Evolutionary conservation across 2,113 vertebrate genomes (phyloP).

Genomic region (Ceuthmochares aereus): DNA sequence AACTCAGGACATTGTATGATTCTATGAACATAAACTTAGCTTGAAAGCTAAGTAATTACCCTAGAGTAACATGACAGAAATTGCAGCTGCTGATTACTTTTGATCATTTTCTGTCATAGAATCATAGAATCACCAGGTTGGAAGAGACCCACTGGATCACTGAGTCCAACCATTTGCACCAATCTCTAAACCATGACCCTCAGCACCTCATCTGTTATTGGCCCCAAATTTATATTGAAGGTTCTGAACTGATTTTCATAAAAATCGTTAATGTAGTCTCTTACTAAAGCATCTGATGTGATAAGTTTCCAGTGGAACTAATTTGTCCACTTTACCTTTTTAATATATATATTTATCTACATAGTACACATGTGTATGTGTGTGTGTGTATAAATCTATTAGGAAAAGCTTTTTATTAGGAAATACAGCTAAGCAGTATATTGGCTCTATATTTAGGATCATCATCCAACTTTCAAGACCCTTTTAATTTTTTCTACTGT

Average conservation of each 20-base stretch:
- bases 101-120: neutral
- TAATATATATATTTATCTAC: neutral
- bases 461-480: neutral
- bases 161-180: too few relatives aligned
- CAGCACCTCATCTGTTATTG: too few relatives aligned
- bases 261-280: neutral
- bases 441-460: neutral
- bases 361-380: accelerated
- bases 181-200: too few relatives aligned
- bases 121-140: too few relatives aligned
- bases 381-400: neutral
- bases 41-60: neutral
- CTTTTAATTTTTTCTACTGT: neutral
- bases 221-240: neutral
- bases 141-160: too few relatives aligned
- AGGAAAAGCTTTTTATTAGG: neutral
- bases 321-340: neutral
- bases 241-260: neutral
- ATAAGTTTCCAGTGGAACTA: neutral
- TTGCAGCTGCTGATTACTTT: neutral
- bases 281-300: neutral
- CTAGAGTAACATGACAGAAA: neutral
- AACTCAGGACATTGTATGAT: too few relatives aligned
- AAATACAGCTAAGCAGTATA: neutral
- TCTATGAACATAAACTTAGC: neutral